Base-by-base conservation (phyloP, 2,888 invertebrate genomes). In the Cecidostiba fungosa region DNA sequence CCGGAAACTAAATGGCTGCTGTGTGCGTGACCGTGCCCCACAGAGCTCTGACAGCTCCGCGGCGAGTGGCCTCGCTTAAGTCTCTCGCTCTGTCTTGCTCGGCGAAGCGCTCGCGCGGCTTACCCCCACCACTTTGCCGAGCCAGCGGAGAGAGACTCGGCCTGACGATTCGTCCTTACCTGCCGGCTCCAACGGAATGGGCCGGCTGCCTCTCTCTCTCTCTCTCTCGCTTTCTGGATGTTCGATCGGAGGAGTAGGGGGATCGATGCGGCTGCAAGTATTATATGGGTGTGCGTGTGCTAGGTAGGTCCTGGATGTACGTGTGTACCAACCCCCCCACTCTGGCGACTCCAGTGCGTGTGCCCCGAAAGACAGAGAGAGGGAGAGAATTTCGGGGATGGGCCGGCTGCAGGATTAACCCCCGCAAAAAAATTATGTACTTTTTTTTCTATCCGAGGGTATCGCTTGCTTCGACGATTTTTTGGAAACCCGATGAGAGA, bases 61-160 rank as follows among this genome's bases (percentile, higher is more conserved):
- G 91, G 93, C 93, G 93, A 93, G 93, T 92, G 92, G 93, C 92
- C 92, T 93, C 93, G 92, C 93, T 93, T 93, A 93, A 93, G 93
- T 93, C 93, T 92, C 84, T 83, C 87, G 89, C 89, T 89, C 82
- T 82, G 74, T 74, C 70, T 54, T 59, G n/a, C 59, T n/a, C 72
- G 70, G 26, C 80, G 70, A 73, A 80, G 80, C 80, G 54, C 72
- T 36, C 69, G 82, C 47, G 39, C 73, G 74, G 66, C 23, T 29
- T 82, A 72, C 39, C 82, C 70, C 82, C 82, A 50, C 74, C 72
- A 72, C 23, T 23, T 23, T 12, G 43, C 78, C 78, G 36, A 8
- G 59, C 32, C 43, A 62, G 72, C 32, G n/a, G 72, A 59, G 72
- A 77, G 54, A 77, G 77, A 83, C 66, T 32, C 36, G 43, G 50